phyloP scores from a whole-genome alignment of 2,113 vertebrate species.

The Crotalus viridis region DNA sequence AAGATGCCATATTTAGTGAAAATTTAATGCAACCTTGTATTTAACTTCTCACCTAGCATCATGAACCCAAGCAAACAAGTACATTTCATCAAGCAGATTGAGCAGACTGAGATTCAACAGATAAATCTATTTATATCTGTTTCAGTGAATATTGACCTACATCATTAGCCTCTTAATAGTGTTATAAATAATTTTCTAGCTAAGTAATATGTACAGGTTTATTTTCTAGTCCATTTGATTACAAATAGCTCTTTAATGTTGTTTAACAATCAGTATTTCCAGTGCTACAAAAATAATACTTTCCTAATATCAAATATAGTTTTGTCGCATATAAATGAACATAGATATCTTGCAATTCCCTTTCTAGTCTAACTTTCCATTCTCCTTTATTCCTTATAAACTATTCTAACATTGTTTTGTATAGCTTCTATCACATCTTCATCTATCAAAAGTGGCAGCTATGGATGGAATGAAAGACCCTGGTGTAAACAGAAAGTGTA shows the following conservation, averaged over 20 bases:
- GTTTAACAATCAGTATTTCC: background rate
- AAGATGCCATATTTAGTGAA: conserved; percentile 30
- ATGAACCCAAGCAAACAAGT: background rate
- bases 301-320: background rate
- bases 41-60: background rate
- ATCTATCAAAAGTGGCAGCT: background rate
- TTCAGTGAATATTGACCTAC: background rate
- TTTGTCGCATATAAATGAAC: background rate
- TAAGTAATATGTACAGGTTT: background rate
- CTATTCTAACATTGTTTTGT: background rate
- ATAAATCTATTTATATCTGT: background rate
- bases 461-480: background rate
- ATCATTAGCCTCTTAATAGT: background rate
- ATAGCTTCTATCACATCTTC: conserved; percentile 3
- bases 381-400: conserved; percentile 10
- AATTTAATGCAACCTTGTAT: background rate
- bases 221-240: background rate
- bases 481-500: background rate
- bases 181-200: background rate
- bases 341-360: conserved; percentile 2
- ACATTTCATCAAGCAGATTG: background rate
- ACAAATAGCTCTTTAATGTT: background rate
- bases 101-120: background rate
- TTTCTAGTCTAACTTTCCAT: background rate
- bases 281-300: conserved; percentile 33